A percentile compares a stretch with the other conserved stretches of the same genome.
These are phyloP conservation scores for Holothuria glaberrima DNA, from an alignment of 35 echinoderm and acorn worm species.

Conservation along the genomic window DNA sequence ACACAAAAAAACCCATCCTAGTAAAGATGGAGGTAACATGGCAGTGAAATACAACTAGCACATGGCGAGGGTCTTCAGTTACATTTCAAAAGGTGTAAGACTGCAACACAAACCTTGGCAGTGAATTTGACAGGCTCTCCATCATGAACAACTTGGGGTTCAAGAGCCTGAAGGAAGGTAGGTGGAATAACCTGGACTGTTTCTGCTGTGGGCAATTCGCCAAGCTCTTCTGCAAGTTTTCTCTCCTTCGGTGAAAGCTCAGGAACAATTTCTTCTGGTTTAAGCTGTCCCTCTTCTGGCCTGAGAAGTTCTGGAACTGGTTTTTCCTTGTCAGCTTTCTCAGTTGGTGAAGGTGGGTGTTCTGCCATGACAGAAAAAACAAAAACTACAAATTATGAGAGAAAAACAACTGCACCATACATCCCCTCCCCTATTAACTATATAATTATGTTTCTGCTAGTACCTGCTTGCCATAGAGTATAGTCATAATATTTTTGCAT, in stretches of 20 bases:
- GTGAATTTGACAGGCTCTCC: constrained; percentile 78
- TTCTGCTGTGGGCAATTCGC: constrained; percentile 51
- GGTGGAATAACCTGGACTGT: constrained; percentile 70
- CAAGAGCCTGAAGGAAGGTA: constrained; percentile 70
- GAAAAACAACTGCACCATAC: background rate
- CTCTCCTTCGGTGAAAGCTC: constrained; percentile 70
- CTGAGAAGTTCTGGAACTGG: constrained; percentile 49
- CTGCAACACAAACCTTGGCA: constrained; percentile 51
- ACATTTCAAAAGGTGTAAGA: too few relatives aligned
- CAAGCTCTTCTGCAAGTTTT: constrained; percentile 71
- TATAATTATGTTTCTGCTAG: too few relatives aligned
- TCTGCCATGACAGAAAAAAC: constrained; percentile 26
- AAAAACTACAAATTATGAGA: background rate
- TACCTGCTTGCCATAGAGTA: too few relatives aligned
- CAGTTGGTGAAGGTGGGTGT: constrained; percentile 65
- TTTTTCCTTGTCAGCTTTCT: constrained; percentile 83
- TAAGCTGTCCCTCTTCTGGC: constrained; percentile 43
- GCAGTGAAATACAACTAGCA: background rate
- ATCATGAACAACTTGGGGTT: constrained; percentile 70
- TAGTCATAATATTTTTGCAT: too few relatives aligned
- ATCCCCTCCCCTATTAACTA: too few relatives aligned
- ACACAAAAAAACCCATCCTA: too few relatives aligned
- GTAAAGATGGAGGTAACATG: too few relatives aligned
- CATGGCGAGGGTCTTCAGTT: too few relatives aligned
- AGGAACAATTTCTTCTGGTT: constrained; percentile 56